Evolutionary conservation across 2,888 invertebrate genomes (phyloP).

Genomic region (Spatulosminthurus flaviceps): DNA sequence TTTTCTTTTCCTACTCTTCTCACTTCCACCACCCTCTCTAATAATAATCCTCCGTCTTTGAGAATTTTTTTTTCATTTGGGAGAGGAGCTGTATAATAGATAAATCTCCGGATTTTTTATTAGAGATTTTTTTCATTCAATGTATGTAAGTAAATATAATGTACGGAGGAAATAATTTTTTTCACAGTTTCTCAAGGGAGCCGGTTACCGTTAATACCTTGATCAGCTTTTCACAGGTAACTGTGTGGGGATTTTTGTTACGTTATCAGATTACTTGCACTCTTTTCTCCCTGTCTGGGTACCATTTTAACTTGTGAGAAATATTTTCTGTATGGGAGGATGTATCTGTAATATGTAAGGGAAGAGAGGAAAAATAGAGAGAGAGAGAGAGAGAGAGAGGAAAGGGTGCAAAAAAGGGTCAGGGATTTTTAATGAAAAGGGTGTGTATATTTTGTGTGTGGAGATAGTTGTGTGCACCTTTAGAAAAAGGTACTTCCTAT

Average conservation of each 20-base stretch:
- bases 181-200: conserved; percentile 33
- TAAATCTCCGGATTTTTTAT: too few species aligned
- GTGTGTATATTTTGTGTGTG: conserved; percentile 7
- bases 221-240: conserved; percentile 13
- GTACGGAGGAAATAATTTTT: neutral
- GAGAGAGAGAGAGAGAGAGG: neutral
- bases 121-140: too few species aligned
- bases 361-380: neutral
- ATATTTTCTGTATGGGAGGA: neutral
- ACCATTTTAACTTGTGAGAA: conserved; percentile 18
- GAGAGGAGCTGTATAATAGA: too few species aligned
- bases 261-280: conserved; percentile 29
- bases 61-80: too few species aligned
- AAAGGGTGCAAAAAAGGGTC: conserved; percentile 44
- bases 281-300: neutral
- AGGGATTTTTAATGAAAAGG: conserved; percentile 38
- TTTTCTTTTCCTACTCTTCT: neutral
- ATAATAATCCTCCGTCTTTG: too few species aligned
- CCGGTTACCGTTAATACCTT: conserved; percentile 16
- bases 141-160: neutral
- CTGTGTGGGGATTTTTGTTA: conserved; percentile 31
- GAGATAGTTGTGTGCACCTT: neutral
- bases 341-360: neutral
- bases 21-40: conserved; percentile 4
- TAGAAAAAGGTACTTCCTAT: conserved; percentile 13